Evolutionary conservation across 2,888 invertebrate species (phyloP).

Genomic region (Diarsia mendica): DNA sequence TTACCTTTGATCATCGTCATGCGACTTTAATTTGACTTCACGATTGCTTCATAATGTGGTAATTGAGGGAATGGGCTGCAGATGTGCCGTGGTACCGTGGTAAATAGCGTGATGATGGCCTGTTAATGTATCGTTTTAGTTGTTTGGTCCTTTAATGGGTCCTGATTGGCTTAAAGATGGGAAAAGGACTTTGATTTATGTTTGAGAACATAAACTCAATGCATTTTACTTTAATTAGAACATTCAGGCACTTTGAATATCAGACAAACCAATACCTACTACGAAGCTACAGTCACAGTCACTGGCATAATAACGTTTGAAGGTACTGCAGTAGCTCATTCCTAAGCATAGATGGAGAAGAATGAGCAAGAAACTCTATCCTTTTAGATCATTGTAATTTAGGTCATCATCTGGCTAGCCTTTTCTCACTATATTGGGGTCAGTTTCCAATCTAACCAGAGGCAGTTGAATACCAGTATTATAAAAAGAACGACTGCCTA

Average conservation of each 20-base stretch:
- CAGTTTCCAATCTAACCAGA: not conserved
- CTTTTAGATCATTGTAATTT: too few relatives aligned
- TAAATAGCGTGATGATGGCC: slow-evolving; percentile 48
- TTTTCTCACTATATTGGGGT: not conserved
- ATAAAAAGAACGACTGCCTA: not conserved
- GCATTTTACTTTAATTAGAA: too few relatives aligned
- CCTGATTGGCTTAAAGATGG: slow-evolving; percentile 24
- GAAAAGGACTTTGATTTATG: not conserved
- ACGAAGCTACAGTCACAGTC: too few relatives aligned
- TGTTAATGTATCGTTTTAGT: slow-evolving; percentile 41
- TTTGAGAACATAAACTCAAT: not conserved
- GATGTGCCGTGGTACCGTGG: slow-evolving; percentile 31
- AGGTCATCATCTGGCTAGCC: not conserved
- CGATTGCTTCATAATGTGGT: slow-evolving; percentile 50
- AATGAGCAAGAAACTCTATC: too few relatives aligned
- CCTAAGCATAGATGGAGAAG: too few relatives aligned
- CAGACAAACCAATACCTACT: too few relatives aligned
- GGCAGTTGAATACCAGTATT: not conserved
- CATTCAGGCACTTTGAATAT: too few relatives aligned
- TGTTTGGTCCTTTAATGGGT: slow-evolving; percentile 6
- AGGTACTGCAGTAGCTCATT: too few relatives aligned
- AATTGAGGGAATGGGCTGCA: slow-evolving; percentile 49
- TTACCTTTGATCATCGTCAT: slow-evolving; percentile 60
- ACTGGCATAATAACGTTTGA: too few relatives aligned
- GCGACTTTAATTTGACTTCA: slow-evolving; percentile 57